Base-by-base conservation (phyloP, 1,140 invertebrate genomes). In the Macrocentrus cingulum region DNA sequence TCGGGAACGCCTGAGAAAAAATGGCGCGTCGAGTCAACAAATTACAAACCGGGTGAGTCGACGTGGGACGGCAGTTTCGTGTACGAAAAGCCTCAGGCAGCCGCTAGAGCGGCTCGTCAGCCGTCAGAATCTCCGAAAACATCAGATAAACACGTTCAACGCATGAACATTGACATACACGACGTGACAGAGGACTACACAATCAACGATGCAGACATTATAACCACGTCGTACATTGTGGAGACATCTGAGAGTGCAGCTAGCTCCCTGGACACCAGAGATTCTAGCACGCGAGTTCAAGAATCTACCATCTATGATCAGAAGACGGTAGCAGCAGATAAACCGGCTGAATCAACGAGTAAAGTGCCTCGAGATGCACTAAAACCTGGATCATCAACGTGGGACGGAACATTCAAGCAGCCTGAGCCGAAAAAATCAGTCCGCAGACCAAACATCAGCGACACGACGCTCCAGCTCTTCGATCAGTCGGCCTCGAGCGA, bases 11-110 rank as follows among this genome's bases (percentile, higher is more conserved):
- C 29, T 32, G 15, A 8, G 5, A 50, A 23, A 55, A 29, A 13
- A 1, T 15, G 60, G 3, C 25, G 13, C 2, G 49, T 34, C 15
- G 64, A 66, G 2, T 44, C 46, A 41, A 9, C 25, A 7, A 34
- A 18, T 20, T 54, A 60, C 41, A 72, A 70, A 19, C 78, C 75
- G 25, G 79, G 79, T 2, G 75, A 80, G 50, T 81, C 81, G 0
- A 67, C 76, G 2, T 83, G 81, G 81, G 81, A 83, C 41, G 81
- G 81, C 0, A 80, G 75, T 48, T 82, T 83, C 37, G 64, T 81
- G 6, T 56, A 64, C 8, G 81, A 82, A 65, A 77, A 78, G 56
- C 57, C 75, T 0, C 11, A 29, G n/a, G 15, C 36, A 4, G 15
- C 36, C 8, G 51, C 41, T 6, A 19, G 53, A 16, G 29, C 48